Evolutionary conservation across 1,140 invertebrate genomes (phyloP).

Genomic region (Brachionus manjavacas): DNA sequence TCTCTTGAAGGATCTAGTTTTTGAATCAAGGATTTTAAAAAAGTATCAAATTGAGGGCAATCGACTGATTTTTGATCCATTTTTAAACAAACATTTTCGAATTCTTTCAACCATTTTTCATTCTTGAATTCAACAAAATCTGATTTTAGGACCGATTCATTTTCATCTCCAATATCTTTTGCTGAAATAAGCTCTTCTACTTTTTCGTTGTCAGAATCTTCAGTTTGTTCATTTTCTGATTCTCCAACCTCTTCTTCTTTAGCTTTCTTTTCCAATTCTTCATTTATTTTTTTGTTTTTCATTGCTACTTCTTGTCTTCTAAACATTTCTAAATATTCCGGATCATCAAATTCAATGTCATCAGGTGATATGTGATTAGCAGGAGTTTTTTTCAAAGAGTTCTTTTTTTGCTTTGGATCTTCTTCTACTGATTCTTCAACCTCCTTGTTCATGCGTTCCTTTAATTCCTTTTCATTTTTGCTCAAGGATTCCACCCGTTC

Average conservation of each 20-base stretch:
- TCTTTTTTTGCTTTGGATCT: conserved; percentile 18
- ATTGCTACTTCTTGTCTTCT: background rate
- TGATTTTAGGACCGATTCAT: conserved; percentile 31
- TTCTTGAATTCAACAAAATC: conserved; percentile 43
- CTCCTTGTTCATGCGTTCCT: conserved; percentile 6
- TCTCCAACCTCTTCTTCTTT: conserved; percentile 44
- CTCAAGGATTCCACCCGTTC: conserved; percentile 74
- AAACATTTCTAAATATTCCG: conserved; percentile 42
- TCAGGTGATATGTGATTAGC: conserved; percentile 64
- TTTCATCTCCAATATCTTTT: conserved; percentile 45
- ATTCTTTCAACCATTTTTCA: conserved; percentile 45
- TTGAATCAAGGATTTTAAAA: conserved; percentile 48
- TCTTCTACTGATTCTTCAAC: background rate
- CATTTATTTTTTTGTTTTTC: conserved; percentile 9
- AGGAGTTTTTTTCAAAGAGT: conserved; percentile 46
- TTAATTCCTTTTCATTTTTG: conserved; percentile 64
- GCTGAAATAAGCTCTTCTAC: conserved; percentile 50
- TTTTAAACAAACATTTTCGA: background rate
- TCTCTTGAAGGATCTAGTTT: conserved; percentile 59
- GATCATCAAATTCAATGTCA: conserved; percentile 52
- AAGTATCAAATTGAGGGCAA: conserved; percentile 58
- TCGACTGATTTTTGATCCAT: conserved; percentile 64
- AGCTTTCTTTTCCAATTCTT: conserved; percentile 9
- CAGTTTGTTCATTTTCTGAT: conserved; percentile 45
- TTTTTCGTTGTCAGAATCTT: conserved; percentile 50